phyloP scores from a whole-genome alignment of 2,797 vertebrate species.

The Haliaeetus vocifer region DNA sequence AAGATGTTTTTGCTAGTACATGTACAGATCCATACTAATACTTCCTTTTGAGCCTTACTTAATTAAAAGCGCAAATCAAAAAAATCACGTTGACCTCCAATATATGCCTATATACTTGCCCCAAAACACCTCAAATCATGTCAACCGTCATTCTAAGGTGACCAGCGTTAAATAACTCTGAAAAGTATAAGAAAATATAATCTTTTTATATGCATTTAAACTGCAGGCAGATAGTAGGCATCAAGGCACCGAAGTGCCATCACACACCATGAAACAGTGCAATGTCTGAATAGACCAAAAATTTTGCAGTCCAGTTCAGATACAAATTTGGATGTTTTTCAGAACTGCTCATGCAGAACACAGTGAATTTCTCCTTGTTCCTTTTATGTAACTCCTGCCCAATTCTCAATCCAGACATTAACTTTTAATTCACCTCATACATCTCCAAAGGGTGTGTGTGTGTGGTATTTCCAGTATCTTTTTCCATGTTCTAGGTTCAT shows the following conservation, averaged over 20 bases:
- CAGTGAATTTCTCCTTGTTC: background rate
- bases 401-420: conserved; percentile 26
- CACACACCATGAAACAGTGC: background rate
- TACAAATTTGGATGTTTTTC: background rate
- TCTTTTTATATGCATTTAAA: background rate
- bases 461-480: conserved; percentile 11
- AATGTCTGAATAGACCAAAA: background rate
- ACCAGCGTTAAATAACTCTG: background rate
- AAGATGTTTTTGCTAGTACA: background rate
- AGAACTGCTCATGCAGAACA: background rate
- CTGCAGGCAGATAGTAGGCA: rapidly evolving
- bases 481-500: background rate
- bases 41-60: background rate
- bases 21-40: background rate
- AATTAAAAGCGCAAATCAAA: background rate
- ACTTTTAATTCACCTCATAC: conserved; percentile 8
- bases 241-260: background rate
- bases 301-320: background rate
- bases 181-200: background rate
- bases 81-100: background rate
- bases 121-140: background rate
- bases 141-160: background rate
- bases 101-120: background rate
- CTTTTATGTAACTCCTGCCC: background rate
- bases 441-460: background rate